These are phyloP conservation scores for Macaria notata DNA, from an alignment of 2,888 invertebrate genomes.

Conservation along the genomic window DNA sequence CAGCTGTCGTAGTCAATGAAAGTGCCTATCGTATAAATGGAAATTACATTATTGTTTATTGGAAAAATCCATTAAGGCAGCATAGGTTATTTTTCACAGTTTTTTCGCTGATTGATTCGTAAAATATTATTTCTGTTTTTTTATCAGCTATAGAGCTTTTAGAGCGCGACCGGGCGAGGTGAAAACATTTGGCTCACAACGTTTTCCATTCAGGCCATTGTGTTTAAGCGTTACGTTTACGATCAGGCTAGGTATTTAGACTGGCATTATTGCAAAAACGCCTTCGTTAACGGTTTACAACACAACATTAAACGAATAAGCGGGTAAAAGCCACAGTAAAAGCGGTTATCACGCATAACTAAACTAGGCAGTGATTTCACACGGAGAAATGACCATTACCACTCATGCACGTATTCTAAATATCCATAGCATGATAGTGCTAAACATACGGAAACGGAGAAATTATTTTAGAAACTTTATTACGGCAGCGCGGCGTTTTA, in stretches of 20 bases:
- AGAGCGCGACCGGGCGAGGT: too few relatives aligned
- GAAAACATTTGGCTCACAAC: too few relatives aligned
- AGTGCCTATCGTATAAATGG: too few relatives aligned
- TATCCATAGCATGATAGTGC: slow-evolving; percentile 14
- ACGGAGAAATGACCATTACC: slow-evolving; percentile 15
- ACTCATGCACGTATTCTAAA: slow-evolving; percentile 16
- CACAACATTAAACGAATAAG: slow-evolving; percentile 7
- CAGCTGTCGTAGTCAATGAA: too few relatives aligned
- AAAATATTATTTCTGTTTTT: too few relatives aligned
- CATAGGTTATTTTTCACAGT: too few relatives aligned
- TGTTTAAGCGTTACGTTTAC: too few relatives aligned
- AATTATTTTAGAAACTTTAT: slow-evolving; percentile 17
- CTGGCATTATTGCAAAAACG: slow-evolving; percentile 4
- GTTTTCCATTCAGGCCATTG: too few relatives aligned
- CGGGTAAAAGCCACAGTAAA: slow-evolving; percentile 16
- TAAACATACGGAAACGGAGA: slow-evolving; percentile 1
- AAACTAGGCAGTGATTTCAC: slow-evolving; percentile 16
- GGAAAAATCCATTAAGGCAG: too few relatives aligned
- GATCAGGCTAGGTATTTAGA: slow-evolving; percentile 1
- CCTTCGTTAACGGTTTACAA: slow-evolving; percentile 7
- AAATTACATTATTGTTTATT: too few relatives aligned
- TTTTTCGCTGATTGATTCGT: too few relatives aligned
- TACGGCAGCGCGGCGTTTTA: slow-evolving; percentile 10
- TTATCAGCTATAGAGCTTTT: too few relatives aligned
- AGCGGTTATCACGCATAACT: slow-evolving; percentile 19